phyloP scores from a whole-genome alignment of 2,113 vertebrate species.

The Okapia johnstoni region DNA sequence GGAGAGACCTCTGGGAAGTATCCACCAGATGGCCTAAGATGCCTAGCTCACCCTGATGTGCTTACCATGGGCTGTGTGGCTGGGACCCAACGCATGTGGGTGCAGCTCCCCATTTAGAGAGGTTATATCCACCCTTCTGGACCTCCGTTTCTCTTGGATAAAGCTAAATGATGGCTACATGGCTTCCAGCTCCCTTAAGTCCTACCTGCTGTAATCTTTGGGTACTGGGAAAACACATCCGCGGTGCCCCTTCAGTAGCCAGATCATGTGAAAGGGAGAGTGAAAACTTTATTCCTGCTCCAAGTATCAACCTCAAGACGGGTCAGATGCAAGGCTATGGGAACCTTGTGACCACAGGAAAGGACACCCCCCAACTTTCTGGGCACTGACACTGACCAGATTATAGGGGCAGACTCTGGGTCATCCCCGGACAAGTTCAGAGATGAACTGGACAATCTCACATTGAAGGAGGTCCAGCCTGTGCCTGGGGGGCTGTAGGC shows the following conservation, averaged over 20 bases:
- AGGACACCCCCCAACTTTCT: not conserved
- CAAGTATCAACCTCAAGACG: not conserved
- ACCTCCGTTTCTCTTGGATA: not conserved
- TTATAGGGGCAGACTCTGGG: not conserved
- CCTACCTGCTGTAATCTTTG: not conserved
- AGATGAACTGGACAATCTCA: not conserved
- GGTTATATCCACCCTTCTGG: not conserved
- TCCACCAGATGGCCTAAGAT: not conserved
- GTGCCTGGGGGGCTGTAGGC: not conserved
- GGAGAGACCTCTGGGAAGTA: not conserved
- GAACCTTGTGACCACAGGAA: not conserved
- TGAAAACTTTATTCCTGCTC: not conserved
- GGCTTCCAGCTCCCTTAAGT: not conserved
- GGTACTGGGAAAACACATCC: accelerated
- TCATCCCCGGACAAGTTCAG: not conserved
- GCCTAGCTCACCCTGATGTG: not conserved
- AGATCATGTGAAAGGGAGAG: not conserved
- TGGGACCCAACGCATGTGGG: not conserved
- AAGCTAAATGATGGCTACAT: not conserved
- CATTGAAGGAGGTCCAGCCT: not conserved
- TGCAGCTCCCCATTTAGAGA: not conserved
- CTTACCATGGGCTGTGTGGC: not conserved
- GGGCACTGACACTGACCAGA: not conserved
- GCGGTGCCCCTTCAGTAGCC: not conserved
- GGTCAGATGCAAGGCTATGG: not conserved